These are phyloP conservation scores for Lerema accius DNA, from an alignment of 1,140 invertebrate species.

Conservation along the genomic window DNA sequence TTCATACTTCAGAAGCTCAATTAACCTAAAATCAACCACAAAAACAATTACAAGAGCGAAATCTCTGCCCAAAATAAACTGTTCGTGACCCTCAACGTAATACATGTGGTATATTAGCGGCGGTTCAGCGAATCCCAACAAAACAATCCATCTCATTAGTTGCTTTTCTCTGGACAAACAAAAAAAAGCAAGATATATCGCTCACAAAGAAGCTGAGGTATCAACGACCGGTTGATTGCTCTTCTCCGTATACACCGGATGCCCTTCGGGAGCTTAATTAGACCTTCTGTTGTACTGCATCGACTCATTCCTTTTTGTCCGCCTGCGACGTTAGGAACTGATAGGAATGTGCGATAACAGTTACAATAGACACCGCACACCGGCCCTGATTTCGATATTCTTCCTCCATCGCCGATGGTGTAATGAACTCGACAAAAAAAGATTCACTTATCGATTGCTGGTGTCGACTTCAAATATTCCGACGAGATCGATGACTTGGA, in stretches of 20 bases:
- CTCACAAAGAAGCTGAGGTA: conserved; percentile 48
- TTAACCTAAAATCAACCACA: not conserved
- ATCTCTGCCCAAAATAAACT: conserved; percentile 29
- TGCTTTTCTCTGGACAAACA: conserved; percentile 46
- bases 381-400: conserved; percentile 16
- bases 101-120: conserved; percentile 38
- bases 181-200: conserved; percentile 53
- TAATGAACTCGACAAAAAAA: conserved; percentile 9
- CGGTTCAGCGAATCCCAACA: conserved; percentile 45
- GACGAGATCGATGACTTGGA: not conserved
- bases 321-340: conserved; percentile 30
- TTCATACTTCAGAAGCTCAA: not conserved
- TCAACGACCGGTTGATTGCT: conserved; percentile 69
- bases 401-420: not conserved
- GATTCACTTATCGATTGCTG: not conserved
- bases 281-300: conserved; percentile 45
- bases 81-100: conserved; percentile 31
- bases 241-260: conserved; percentile 52
- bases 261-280: conserved; percentile 69
- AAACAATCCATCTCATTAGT: conserved; percentile 52
- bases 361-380: conserved; percentile 27
- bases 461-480: not conserved
- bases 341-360: conserved; percentile 38
- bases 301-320: conserved; percentile 27
- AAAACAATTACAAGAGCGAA: conserved; percentile 15